Base-by-base conservation (phyloP, 2,888 invertebrate species). In the Anoncus sp. region DNA sequence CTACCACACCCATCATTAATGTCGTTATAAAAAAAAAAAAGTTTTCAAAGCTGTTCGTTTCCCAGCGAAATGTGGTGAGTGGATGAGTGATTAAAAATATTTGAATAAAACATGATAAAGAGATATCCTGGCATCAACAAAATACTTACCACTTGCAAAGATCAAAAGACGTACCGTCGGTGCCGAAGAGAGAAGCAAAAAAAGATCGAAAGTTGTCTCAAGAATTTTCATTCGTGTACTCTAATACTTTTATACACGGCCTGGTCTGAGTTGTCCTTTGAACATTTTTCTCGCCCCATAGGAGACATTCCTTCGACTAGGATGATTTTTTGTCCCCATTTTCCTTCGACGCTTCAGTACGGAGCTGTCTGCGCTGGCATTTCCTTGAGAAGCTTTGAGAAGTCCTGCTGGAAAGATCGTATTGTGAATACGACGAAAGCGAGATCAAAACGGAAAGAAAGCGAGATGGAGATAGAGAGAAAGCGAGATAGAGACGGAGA, bases 301-400 rank as follows among this genome's bases (percentile, higher is more conserved):
- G 38, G 10, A 38, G 24, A 40, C 69, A 18, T 14, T 18, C 12
- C 7, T 40, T 35, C 35, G 12, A 4, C n/a, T 38, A 24, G 22
- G 40, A 53, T 31, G 76, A 53, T 51, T 43, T 65, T 53, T 78
- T 55, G n/a, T n/a, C 53, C 40, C 60, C 18, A 62, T 74, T 74
- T 70, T 60, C 66, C 70, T 45, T 55, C 35, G 22, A 60, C 40
- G 10, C 24, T n/a, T 45, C n/a, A 6, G n/a, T 20, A 6, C 10
- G 22, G 31, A 27, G 24, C 40, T 38, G 45, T 31, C 10, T 38
- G 10, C 18, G 5, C 51, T 60, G 49, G 24, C 31, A 22, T 69
- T 49, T 43, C 14, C 53, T 53, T 24, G 51, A 20, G 49, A 31
- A 12, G 57, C 45, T 63, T 63, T 71, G 53, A 27, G 38, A 47